Conservation (phyloP, 1,140 invertebrate genomes). For the Leucophenga varia region DNA sequence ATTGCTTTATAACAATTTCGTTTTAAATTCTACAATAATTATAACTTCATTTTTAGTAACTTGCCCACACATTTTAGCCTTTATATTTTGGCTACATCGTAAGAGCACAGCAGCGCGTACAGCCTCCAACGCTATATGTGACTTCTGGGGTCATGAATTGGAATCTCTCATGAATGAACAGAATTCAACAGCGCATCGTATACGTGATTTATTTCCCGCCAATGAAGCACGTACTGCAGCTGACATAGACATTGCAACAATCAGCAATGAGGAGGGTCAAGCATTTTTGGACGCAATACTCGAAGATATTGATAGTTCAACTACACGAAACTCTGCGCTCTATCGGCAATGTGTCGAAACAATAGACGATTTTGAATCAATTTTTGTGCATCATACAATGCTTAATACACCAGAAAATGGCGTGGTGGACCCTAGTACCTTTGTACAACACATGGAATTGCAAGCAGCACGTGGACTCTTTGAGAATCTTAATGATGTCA, state of each 20-base stretch:
- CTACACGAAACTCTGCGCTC: constrained; percentile 34
- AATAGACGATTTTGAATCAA: constrained; percentile 41
- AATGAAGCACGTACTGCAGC: constrained; percentile 25
- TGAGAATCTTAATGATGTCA: constrained; percentile 33
- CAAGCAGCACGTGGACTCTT: constrained; percentile 37
- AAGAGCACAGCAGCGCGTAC: constrained; percentile 33
- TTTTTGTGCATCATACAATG: constrained; percentile 43
- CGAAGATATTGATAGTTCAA: constrained; percentile 34
- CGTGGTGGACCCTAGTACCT: constrained; percentile 29
- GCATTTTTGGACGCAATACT: constrained; percentile 37
- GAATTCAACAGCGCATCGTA: constrained; percentile 21
- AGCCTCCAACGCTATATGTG: constrained; percentile 23
- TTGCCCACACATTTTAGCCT: constrained; percentile 39
- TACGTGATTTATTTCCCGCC: constrained; percentile 34
- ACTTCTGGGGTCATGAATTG: constrained; percentile 48
- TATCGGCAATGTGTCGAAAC: constrained; percentile 42
- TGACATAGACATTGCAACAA: constrained; percentile 15
- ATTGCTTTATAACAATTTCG: too few species aligned
- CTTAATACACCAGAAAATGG: constrained; percentile 29
- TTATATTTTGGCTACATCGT: constrained; percentile 45
- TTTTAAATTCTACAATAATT: neutral
- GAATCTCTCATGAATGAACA: constrained; percentile 36
- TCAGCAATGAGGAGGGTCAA: constrained; percentile 26
- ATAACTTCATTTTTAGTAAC: constrained; percentile 15
- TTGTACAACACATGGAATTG: constrained; percentile 39